These are phyloP conservation scores for Harpagifer antarcticus DNA, from an alignment of 2,797 vertebrate genomes.

Conservation along the genomic window DNA sequence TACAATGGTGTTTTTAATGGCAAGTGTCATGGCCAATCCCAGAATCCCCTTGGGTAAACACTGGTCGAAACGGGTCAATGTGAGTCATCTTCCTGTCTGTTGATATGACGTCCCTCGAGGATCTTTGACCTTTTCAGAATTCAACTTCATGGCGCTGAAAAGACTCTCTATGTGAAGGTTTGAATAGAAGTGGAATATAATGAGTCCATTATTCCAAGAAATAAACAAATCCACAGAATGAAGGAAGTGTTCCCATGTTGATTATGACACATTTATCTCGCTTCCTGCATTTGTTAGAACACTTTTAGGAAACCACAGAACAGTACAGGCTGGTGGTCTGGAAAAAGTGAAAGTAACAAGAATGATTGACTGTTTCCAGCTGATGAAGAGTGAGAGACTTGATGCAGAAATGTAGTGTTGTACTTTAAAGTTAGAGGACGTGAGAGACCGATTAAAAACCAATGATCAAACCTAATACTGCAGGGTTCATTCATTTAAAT, in stretches of 20 bases:
- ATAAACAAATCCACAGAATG: not conserved
- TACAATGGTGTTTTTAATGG: not conserved
- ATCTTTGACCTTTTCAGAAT: conserved; percentile 37
- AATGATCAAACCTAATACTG: not conserved
- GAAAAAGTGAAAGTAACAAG: not conserved
- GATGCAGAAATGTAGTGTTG: not conserved
- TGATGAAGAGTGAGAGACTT: too few relatives aligned
- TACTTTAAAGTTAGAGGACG: not conserved
- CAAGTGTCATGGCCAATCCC: not conserved
- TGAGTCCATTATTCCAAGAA: not conserved
- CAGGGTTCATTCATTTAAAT: too few relatives aligned
- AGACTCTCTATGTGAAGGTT: not conserved
- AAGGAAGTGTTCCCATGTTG: not conserved
- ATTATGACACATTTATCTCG: not conserved
- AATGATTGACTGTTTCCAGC: too few relatives aligned
- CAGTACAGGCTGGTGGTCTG: not conserved
- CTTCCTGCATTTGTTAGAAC: too few relatives aligned
- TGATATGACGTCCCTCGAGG: conserved; percentile 7
- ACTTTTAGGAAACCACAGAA: not conserved
- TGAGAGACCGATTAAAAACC: not conserved
- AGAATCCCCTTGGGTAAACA: not conserved
- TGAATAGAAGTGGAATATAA: not conserved
- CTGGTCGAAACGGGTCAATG: not conserved
- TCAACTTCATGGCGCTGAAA: not conserved
- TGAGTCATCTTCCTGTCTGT: not conserved